Conservation (phyloP, 2,113 vertebrate genomes). For the Smithornis capensis region DNA sequence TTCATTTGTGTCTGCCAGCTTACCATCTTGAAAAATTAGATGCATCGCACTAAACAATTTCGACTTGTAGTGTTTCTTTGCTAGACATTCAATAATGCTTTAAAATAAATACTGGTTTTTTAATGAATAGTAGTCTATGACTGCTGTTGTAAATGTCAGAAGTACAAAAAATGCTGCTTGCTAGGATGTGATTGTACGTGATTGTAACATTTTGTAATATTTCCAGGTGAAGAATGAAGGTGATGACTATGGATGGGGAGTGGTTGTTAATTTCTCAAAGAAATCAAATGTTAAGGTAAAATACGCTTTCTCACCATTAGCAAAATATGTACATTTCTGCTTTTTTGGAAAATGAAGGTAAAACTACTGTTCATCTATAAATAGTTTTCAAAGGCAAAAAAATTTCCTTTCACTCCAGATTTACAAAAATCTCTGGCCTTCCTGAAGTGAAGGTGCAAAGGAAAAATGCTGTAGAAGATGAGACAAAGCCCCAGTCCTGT, state of each 20-base stretch:
- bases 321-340: background rate
- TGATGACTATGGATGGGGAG: conserved; percentile 95
- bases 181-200: background rate
- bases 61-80: background rate
- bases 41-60: fast-evolving
- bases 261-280: conserved; percentile 96
- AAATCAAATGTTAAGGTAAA: conserved; percentile 94
- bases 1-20: background rate
- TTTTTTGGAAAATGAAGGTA: background rate
- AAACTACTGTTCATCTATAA: background rate
- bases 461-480: background rate
- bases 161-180: background rate
- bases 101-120: background rate
- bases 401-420: background rate
- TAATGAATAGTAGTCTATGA: background rate
- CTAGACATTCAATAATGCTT: background rate
- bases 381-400: background rate
- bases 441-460: background rate
- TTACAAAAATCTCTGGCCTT: background rate
- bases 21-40: background rate
- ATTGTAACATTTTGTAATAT: background rate
- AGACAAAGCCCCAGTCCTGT: background rate
- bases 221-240: conserved; percentile 91
- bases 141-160: background rate
- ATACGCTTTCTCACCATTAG: background rate